These are phyloP conservation scores for Sphinx pinastri DNA, from an alignment of 2,888 invertebrate species.

Conservation along the genomic window DNA sequence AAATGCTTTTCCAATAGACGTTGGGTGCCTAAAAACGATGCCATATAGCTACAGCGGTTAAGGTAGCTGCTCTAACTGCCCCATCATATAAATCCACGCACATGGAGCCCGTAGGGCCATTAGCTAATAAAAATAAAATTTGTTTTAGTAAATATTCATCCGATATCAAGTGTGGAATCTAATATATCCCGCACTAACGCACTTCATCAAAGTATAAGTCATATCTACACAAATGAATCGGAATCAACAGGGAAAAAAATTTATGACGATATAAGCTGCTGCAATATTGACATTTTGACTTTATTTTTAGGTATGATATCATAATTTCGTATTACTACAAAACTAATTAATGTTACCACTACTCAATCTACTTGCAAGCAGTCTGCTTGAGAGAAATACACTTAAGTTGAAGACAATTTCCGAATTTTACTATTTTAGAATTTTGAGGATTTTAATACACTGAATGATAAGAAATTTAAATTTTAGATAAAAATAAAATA, in stretches of 20 bases:
- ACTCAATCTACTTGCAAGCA: not conserved
- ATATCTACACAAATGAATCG: conserved; percentile 32
- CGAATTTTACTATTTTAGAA: too few species aligned
- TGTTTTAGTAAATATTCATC: conserved; percentile 57
- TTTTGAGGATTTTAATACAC: too few species aligned
- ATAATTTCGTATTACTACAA: too few species aligned
- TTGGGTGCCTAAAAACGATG: too few species aligned
- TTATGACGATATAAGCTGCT: conserved; percentile 55
- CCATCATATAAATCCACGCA: too few species aligned
- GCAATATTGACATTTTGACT: conserved; percentile 68
- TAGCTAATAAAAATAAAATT: not conserved
- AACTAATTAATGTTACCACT: not conserved
- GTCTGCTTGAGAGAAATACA: too few species aligned
- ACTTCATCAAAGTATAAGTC: conserved; percentile 22
- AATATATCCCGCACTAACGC: conserved; percentile 26
- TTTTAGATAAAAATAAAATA: conserved; percentile 58
- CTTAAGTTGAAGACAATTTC: too few species aligned
- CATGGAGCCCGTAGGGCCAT: too few species aligned
- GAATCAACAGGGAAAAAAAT: conserved; percentile 29
- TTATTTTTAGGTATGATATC: conserved; percentile 53
- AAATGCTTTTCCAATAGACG: too few species aligned
- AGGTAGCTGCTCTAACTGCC: too few species aligned
- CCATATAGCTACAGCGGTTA: too few species aligned
- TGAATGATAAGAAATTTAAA: not conserved
- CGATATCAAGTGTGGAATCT: conserved; percentile 41